Evolutionary conservation across 37 sponge, comb jelly and placozoan species (phyloP).

Genomic region (Lycopodina hypogea): DNA sequence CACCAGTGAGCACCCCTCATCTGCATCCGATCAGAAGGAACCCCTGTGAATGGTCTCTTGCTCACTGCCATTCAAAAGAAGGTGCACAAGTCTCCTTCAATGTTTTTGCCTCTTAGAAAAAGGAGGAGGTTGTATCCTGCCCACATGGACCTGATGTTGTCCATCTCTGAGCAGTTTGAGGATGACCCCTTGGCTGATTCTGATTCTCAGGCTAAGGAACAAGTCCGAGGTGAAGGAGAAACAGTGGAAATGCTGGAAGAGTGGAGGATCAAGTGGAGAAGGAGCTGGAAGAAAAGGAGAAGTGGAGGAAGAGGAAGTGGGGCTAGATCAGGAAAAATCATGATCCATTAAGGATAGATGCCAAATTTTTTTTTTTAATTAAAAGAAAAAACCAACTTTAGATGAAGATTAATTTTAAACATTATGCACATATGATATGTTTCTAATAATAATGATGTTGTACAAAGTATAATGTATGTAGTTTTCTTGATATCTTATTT

Average conservation of each 20-base stretch:
- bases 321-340: neutral
- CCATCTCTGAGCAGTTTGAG: constrained; percentile 29
- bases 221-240: too few species aligned
- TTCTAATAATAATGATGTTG: too few species aligned
- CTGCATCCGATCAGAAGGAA: too few species aligned
- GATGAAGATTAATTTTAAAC: too few species aligned
- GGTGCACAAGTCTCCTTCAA: neutral
- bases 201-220: neutral
- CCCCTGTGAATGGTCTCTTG: too few species aligned
- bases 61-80: constrained; percentile 3
- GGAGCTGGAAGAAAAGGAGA: neutral
- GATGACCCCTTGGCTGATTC: constrained; percentile 29
- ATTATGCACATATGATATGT: too few species aligned
- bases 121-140: neutral
- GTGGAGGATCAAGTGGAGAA: neutral
- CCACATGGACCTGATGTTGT: constrained; percentile 3
- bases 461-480: too few species aligned
- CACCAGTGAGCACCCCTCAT: constrained; percentile 4
- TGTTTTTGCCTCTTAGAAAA: neutral
- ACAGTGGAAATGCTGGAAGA: too few species aligned
- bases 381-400: too few species aligned
- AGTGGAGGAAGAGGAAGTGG: too few species aligned
- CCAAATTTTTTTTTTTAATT: too few species aligned
- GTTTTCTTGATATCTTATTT: too few species aligned
- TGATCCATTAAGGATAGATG: neutral